Conservation (phyloP, 2,888 invertebrate genomes). For the Scaptomyza parva region DNA sequence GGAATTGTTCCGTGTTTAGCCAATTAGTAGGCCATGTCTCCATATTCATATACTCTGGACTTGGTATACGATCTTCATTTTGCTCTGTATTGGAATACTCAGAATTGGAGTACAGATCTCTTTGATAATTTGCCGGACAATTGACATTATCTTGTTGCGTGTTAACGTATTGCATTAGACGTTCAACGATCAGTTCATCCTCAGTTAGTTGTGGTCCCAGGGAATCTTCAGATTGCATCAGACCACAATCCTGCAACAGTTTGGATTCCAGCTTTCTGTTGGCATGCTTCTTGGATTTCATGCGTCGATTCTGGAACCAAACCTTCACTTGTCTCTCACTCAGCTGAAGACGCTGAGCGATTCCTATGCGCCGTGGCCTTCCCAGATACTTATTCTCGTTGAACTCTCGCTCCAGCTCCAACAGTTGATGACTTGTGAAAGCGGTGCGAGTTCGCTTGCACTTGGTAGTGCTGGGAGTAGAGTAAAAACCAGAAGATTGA, state of each 20-base stretch:
- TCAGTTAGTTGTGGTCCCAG: constrained; percentile 22
- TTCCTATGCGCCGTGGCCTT: constrained; percentile 96
- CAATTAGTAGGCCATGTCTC: background rate
- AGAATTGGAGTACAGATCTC: background rate
- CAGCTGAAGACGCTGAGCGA: constrained; percentile 95
- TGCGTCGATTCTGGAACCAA: constrained; percentile 93
- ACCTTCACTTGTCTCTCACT: constrained; percentile 95
- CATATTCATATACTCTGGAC: background rate
- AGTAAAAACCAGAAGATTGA: background rate
- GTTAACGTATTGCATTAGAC: constrained; percentile 57
- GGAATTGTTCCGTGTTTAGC: constrained; percentile 12
- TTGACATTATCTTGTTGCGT: background rate
- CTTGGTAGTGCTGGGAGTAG: constrained; percentile 27
- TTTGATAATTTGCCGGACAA: background rate
- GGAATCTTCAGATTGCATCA: background rate
- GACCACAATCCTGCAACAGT: background rate
- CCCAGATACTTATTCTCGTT: constrained; percentile 97
- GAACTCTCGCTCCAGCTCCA: constrained; percentile 97
- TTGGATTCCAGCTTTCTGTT: constrained; percentile 16
- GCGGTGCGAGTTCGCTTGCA: constrained; percentile 95
- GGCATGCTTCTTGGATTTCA: constrained; percentile 88
- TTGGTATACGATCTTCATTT: background rate
- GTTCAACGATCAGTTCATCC: constrained; percentile 69
- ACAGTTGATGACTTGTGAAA: constrained; percentile 96
- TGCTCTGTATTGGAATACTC: background rate